Conservation (phyloP, 2,888 invertebrate genomes). For the Serripes groenlandicus region DNA sequence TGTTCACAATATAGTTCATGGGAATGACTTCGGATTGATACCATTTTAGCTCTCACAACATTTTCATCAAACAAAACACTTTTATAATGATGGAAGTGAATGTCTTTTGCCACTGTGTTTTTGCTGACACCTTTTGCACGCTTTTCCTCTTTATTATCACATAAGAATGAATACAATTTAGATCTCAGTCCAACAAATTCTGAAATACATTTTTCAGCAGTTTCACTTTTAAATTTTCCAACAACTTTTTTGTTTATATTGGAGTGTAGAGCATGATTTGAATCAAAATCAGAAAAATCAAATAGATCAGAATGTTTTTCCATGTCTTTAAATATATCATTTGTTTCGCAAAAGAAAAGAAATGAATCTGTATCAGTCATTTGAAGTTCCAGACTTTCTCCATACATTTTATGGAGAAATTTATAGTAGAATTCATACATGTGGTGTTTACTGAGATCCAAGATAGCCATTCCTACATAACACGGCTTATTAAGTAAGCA, state of each 20-base stretch:
- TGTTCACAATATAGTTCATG: slow-evolving; percentile 28
- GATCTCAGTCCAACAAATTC: slow-evolving; percentile 28
- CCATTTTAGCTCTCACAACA: not conserved
- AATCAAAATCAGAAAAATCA: slow-evolving; percentile 14
- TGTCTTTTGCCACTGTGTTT: slow-evolving; percentile 32
- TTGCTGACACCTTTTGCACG: slow-evolving; percentile 61
- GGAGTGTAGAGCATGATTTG: slow-evolving; percentile 16
- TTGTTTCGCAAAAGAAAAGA: slow-evolving; percentile 44
- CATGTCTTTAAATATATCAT: slow-evolving; percentile 56
- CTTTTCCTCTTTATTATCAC: slow-evolving; percentile 24
- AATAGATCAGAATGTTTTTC: slow-evolving; percentile 64
- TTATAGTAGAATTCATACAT: slow-evolving; percentile 85
- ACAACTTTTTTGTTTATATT: slow-evolving; percentile 25
- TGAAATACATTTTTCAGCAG: slow-evolving; percentile 2
- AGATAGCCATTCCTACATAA: slow-evolving; percentile 28
- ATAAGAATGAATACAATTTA: slow-evolving; percentile 28
- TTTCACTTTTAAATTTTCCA: slow-evolving; percentile 21
- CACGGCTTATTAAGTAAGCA: slow-evolving; percentile 20
- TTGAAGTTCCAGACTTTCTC: slow-evolving; percentile 18
- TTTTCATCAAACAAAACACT: slow-evolving; percentile 28
- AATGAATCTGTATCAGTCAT: slow-evolving; percentile 64
- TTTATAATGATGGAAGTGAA: slow-evolving; percentile 25
- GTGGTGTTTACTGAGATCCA: slow-evolving; percentile 84
- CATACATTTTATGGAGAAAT: slow-evolving; percentile 42
- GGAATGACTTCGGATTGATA: slow-evolving; percentile 21